Evolutionary conservation across 1,140 invertebrate species (phyloP).

Genomic region (Drosophila persimilis): DNA sequence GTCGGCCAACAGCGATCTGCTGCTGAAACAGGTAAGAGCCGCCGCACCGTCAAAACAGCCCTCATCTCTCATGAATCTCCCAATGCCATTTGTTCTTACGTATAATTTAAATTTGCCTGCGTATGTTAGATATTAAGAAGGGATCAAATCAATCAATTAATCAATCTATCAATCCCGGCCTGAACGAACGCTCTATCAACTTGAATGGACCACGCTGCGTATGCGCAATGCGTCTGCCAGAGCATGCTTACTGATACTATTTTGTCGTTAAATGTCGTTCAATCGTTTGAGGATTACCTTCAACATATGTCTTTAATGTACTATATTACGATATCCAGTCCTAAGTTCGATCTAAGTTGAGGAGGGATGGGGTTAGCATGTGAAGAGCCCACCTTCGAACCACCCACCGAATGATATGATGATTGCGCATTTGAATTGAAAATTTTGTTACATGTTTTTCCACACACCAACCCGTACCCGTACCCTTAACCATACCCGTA

Average conservation of each 20-base stretch:
- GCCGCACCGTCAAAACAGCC: no score
- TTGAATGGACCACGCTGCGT: constrained; percentile 43
- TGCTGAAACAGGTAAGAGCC: constrained; percentile 94
- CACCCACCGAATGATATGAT: constrained; percentile 7
- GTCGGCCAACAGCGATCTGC: constrained; percentile 94
- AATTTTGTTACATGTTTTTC: constrained; percentile 25
- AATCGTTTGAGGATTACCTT: not conserved
- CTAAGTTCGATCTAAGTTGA: constrained; percentile 54
- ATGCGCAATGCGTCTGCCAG: constrained; percentile 45
- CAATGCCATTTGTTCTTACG: not conserved
- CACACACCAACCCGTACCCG: no score
- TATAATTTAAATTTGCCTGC: no score
- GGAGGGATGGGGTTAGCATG: constrained; percentile 36
- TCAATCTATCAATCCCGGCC: not conserved
- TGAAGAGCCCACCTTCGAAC: constrained; percentile 6
- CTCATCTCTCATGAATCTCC: no score
- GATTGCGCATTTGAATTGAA: constrained; percentile 30
- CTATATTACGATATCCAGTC: constrained; percentile 1
- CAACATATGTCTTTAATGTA: constrained; percentile 21
- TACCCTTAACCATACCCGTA: no score
- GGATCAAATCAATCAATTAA: no score
- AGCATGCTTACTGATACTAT: constrained; percentile 9
- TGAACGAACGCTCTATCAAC: not conserved
- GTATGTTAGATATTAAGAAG: not conserved
- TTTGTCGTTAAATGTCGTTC: constrained; percentile 19